Percentiles rank a stretch among this genome's conserved stretches.
These are phyloP conservation scores for Apotomis betuletana DNA, from an alignment of 2,888 invertebrate species.

Conservation along the genomic window DNA sequence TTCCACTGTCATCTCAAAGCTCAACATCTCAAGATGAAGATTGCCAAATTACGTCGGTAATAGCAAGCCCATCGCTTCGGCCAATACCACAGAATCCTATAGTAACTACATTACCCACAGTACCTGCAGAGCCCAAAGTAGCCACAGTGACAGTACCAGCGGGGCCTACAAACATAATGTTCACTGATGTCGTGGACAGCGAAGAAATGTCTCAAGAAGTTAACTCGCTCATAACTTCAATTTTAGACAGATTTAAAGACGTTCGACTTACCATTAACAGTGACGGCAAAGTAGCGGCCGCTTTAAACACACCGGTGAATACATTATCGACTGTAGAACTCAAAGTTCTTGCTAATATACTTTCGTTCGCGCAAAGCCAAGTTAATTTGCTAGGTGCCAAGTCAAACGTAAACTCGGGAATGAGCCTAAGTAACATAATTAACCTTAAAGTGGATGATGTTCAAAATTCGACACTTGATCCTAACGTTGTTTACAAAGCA, in stretches of 20 bases:
- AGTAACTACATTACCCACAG: not conserved
- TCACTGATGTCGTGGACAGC: not conserved
- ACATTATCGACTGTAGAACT: constrained; percentile 48
- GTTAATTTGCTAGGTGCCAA: constrained; percentile 36
- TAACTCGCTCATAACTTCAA: constrained; percentile 38
- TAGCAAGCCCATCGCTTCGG: not conserved
- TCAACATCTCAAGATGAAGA: not conserved
- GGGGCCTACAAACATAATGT: constrained; percentile 1
- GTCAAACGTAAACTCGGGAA: constrained; percentile 17
- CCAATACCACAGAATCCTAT: not conserved
- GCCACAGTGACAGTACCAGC: not conserved
- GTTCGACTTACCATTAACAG: constrained; percentile 46
- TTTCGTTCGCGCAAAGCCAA: constrained; percentile 48
- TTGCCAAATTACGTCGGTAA: constrained; percentile 27
- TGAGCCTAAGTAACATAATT: constrained; percentile 33
- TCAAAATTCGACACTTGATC: constrained; percentile 10
- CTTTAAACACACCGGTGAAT: constrained; percentile 45
- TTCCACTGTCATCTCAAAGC: not conserved
- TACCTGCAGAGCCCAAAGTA: not conserved
- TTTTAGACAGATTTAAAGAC: constrained; percentile 48
- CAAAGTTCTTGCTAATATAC: constrained; percentile 49
- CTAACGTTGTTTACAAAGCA: constrained; percentile 14
- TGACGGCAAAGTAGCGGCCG: constrained; percentile 45
- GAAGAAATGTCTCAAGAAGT: constrained; percentile 26
- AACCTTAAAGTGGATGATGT: constrained; percentile 25